Evolutionary conservation across 2,113 vertebrate species (phyloP), one percentile per base, ranked within the genome.

Genomic region (Meriones unguiculatus): DNA sequence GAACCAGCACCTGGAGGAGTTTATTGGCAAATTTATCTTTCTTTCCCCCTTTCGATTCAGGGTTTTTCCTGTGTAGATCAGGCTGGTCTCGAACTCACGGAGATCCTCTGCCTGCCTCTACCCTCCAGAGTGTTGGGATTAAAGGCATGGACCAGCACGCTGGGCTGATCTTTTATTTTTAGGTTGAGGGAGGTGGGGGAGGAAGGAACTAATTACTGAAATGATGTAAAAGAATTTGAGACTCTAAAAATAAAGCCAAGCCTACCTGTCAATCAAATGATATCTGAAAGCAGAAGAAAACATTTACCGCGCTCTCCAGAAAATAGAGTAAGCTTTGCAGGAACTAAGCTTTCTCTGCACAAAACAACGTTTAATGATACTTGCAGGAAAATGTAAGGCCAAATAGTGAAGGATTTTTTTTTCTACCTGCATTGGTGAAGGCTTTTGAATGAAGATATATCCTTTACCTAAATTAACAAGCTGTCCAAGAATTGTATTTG

Each of bases 391-490:
- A 17, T n/a, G 92, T 4, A 91, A 57, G 5, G 15, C 4, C 30
- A 38, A 93, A 94, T 15, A 59, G 12, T 67, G 76, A 77, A 18
- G 32, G 17, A 46, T 11, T 50, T 81, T 46, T 46, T 46, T 91
- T 41, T 72, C 80, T 64, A 78, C 69, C 10, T 73, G 50, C 62
- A 96, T 87, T 92, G 62, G 10, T 69, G 46, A 95, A 95, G 91
- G 69, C 52, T 38, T 96, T 88, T 86, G 75, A 80, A 93, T 57
- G 0, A 18, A 85, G 41, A 91, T 50, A 41, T 82, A 77, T 25
- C 41, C 59, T 91, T 91, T 97, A 59, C 89, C 81, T 90, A 64
- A 92, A 89, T 91, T 94, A 89, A 90, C 78, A 73, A 65, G 59
- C 62, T 65, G 32, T 14, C 38, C 69, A 86, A 81, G 38, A 57